Conservation (phyloP, 2,113 vertebrate species). For the Larimichthys crocea region DNA sequence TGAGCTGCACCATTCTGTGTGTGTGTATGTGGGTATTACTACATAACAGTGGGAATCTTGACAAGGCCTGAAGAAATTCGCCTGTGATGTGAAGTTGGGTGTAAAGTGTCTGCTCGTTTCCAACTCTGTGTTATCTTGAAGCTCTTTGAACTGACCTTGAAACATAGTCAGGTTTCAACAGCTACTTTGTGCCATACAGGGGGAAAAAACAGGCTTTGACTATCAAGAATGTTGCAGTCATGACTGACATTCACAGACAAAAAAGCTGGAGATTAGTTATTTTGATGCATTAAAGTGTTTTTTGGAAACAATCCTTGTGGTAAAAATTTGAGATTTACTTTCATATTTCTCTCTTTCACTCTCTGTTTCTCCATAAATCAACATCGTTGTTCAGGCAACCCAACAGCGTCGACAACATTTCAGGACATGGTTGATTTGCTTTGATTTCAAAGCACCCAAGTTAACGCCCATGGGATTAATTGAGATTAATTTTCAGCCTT, state of each 20-base stretch:
- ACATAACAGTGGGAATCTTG: conserved; percentile 31
- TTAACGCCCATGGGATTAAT: conserved; percentile 73
- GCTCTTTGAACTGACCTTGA: conserved; percentile 54
- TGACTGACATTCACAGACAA: conserved; percentile 8
- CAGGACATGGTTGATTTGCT: conserved; percentile 68
- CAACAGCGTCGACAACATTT: conserved; percentile 55
- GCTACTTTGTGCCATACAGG: neutral
- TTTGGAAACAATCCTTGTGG: neutral
- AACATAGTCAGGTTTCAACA: conserved; percentile 17
- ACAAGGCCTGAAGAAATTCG: conserved; percentile 52
- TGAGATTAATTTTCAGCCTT: conserved; percentile 76
- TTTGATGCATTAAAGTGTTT: conserved; percentile 17
- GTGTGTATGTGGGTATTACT: neutral
- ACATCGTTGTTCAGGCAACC: neutral
- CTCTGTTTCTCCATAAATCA: neutral
- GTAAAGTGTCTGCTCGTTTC: conserved; percentile 39
- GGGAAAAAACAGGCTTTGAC: conserved; percentile 2
- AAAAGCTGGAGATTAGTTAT: conserved; percentile 8
- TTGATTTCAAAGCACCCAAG: conserved; percentile 64
- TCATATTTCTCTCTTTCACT: neutral
- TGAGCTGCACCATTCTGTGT: conserved; percentile 27
- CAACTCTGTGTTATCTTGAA: conserved; percentile 27
- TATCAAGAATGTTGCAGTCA: neutral
- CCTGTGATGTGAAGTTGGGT: conserved; percentile 46
- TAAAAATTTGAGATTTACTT: neutral